phyloP scores from a whole-genome alignment of 2,888 invertebrate genomes.

The Camptogramma bilineatum region DNA sequence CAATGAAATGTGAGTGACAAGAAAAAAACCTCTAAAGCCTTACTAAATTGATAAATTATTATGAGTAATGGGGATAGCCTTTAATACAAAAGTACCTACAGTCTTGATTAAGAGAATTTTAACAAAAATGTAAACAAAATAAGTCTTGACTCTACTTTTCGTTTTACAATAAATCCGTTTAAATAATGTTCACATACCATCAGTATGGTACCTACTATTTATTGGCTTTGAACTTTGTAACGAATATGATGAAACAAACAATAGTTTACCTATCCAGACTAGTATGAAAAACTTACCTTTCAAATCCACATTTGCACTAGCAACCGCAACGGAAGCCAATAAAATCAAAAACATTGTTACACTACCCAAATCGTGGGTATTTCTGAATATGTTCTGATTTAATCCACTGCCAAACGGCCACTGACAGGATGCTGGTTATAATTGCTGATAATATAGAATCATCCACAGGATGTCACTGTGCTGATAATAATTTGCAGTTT shows the following conservation, averaged over 20 bases:
- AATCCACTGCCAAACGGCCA: constrained; percentile 41
- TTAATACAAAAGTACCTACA: too few species aligned
- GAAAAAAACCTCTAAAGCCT: too few species aligned
- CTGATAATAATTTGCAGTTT: constrained; percentile 55
- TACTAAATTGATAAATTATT: too few species aligned
- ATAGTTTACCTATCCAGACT: not conserved
- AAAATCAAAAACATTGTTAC: constrained; percentile 55
- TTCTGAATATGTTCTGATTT: constrained; percentile 30
- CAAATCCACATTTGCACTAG: constrained; percentile 42
- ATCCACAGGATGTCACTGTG: constrained; percentile 67
- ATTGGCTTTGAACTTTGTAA: too few species aligned
- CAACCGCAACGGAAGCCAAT: constrained; percentile 45
- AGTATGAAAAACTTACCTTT: constrained; percentile 28
- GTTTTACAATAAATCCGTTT: too few species aligned
- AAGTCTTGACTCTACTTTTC: too few species aligned
- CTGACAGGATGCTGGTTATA: constrained; percentile 52
- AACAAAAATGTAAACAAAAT: too few species aligned
- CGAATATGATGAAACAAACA: not conserved
- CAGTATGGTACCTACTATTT: too few species aligned
- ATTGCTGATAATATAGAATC: constrained; percentile 47
- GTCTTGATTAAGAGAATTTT: too few species aligned
- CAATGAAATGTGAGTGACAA: too few species aligned
- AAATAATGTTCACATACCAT: too few species aligned
- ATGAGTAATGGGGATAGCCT: too few species aligned
- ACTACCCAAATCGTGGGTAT: not conserved